Evolutionary conservation across 2,888 invertebrate species (phyloP).

Genomic region (Cryptocheilus praepositus): DNA sequence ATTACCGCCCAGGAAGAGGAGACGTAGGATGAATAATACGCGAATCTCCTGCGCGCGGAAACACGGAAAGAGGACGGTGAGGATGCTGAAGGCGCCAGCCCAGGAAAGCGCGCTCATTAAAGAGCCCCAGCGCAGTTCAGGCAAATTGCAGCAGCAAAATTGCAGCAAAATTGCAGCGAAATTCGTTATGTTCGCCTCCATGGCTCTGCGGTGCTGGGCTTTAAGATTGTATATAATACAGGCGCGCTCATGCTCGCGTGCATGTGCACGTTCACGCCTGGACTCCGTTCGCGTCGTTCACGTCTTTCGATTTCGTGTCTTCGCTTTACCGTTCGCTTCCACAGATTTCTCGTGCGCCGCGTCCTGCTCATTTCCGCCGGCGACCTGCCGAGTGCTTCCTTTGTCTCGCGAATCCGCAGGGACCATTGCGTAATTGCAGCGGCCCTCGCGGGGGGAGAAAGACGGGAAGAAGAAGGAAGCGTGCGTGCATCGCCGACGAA

Average conservation of each 20-base stretch:
- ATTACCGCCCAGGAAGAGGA: slow-evolving; percentile 2
- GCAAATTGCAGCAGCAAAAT: slow-evolving; percentile 28
- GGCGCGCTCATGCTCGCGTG: too few relatives aligned
- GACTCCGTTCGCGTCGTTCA: slow-evolving; percentile 21
- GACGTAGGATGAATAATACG: not conserved
- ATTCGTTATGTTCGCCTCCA: slow-evolving; percentile 25
- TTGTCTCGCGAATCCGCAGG: slow-evolving; percentile 30
- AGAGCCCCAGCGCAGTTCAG: slow-evolving; percentile 18
- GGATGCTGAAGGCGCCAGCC: too few relatives aligned
- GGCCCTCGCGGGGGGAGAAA: slow-evolving; percentile 34
- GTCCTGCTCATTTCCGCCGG: slow-evolving; percentile 22
- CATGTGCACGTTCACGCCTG: slow-evolving; percentile 20
- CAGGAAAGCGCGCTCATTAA: slow-evolving; percentile 29
- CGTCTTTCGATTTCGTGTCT: slow-evolving; percentile 30
- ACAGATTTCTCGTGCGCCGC: slow-evolving; percentile 1
- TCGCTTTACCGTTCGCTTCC: slow-evolving; percentile 27
- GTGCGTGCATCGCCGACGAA: not conserved
- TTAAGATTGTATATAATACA: too few relatives aligned
- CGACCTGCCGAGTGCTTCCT: slow-evolving; percentile 11
- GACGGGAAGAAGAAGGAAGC: not conserved
- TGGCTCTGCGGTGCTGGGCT: too few relatives aligned
- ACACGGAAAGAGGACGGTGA: not conserved
- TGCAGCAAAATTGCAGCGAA: slow-evolving; percentile 28
- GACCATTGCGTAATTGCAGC: slow-evolving; percentile 50
- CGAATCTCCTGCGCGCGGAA: not conserved